A percentile compares a stretch with the other conserved stretches of the same genome.
Evolutionary conservation across 35 echinoderm and acorn worm species (phyloP).

Genomic region (Ophiothrix spiculata): DNA sequence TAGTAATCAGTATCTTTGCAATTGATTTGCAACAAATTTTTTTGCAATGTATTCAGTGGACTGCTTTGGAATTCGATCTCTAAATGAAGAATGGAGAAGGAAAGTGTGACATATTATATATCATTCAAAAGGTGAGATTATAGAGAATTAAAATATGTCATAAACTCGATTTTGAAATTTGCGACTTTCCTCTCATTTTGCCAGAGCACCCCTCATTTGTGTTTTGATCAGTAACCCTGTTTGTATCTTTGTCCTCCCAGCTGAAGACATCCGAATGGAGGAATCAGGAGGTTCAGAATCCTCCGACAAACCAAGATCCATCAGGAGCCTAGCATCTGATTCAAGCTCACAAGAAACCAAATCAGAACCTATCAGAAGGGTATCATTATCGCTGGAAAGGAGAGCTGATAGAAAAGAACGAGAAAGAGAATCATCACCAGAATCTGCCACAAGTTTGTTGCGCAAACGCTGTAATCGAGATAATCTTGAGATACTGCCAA

Average conservation of each 20-base stretch:
- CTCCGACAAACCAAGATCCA: not conserved
- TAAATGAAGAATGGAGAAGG: too few relatives aligned
- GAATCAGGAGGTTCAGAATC: constrained; percentile 11
- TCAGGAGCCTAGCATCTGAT: not conserved
- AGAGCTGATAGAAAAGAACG: not conserved
- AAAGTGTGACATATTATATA: too few relatives aligned
- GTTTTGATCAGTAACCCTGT: not conserved
- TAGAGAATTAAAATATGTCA: too few relatives aligned
- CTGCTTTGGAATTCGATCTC: too few relatives aligned
- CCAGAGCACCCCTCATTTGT: not conserved
- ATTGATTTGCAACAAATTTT: too few relatives aligned
- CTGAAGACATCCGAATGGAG: constrained; percentile 83
- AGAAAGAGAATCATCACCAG: constrained; percentile 3
- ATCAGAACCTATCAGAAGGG: not conserved
- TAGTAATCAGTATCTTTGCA: too few relatives aligned
- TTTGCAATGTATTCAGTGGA: too few relatives aligned
- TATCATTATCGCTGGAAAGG: not conserved
- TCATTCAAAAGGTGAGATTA: too few relatives aligned
- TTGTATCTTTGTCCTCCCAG: constrained; percentile 12
- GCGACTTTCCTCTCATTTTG: not conserved
- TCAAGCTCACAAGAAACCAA: not conserved
- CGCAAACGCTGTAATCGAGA: not conserved
- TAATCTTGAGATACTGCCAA: not conserved
- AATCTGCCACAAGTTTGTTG: not conserved
- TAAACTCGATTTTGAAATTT: too few relatives aligned